Conservation (phyloP, 2,888 invertebrate species). For the Alloscopus bannaensis region DNA sequence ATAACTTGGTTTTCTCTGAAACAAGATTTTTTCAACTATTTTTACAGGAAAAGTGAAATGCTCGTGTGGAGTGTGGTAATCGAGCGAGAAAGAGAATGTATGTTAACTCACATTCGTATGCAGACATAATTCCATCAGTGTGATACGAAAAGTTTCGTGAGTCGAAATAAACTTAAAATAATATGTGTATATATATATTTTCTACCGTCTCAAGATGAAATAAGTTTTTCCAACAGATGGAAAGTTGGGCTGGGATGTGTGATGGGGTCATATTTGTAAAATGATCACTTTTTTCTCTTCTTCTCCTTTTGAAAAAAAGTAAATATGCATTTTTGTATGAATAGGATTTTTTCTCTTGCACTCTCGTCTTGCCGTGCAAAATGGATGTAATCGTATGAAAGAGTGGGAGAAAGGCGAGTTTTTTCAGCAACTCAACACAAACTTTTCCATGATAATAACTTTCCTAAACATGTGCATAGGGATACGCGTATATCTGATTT, state of each 20-base stretch:
- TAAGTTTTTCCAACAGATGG: constrained; percentile 44
- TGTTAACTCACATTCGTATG: neutral
- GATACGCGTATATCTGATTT: too few species aligned
- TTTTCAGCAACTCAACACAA: constrained; percentile 21
- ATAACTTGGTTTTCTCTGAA: too few species aligned
- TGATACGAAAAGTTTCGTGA: neutral
- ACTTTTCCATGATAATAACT: too few species aligned
- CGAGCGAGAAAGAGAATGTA: neutral
- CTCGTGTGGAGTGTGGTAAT: neutral
- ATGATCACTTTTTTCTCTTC: neutral
- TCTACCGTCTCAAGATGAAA: constrained; percentile 25
- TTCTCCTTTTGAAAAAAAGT: constrained; percentile 1
- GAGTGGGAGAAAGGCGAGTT: constrained; percentile 21
- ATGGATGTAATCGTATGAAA: too few species aligned
- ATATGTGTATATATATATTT: constrained; percentile 16
- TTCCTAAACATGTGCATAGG: too few species aligned
- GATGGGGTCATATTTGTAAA: constrained; percentile 31
- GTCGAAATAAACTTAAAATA: constrained; percentile 27
- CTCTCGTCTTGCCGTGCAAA: constrained; percentile 30
- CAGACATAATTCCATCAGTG: constrained; percentile 5
- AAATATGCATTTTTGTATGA: constrained; percentile 10
- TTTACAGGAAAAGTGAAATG: neutral
- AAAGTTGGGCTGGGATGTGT: constrained; percentile 34
- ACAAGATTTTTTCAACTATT: constrained; percentile 6
- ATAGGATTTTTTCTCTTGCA: constrained; percentile 13